These are phyloP conservation scores for Alviniconcha strummeri DNA, from an alignment of 2,888 invertebrate genomes.

Conservation along the genomic window DNA sequence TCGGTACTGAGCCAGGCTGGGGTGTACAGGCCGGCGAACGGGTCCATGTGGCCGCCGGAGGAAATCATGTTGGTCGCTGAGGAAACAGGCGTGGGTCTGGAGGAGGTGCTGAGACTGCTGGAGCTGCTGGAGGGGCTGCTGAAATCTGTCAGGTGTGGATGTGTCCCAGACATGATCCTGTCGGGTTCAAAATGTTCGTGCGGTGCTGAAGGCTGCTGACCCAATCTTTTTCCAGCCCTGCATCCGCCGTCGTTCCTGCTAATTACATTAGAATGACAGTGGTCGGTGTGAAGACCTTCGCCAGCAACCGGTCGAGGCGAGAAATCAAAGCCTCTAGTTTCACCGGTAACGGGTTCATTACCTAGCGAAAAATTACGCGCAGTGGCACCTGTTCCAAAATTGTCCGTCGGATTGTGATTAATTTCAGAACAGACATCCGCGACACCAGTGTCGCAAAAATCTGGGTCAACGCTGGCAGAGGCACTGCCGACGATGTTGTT, in stretches of 20 bases:
- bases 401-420: too few species aligned
- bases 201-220: not conserved
- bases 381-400: too few species aligned
- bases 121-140: not conserved
- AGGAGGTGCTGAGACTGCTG: constrained; percentile 2
- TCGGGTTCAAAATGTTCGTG: not conserved
- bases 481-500: too few species aligned
- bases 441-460: too few species aligned
- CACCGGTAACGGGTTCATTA: too few species aligned
- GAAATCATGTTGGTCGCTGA: not conserved
- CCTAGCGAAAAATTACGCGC: too few species aligned
- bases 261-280: not conserved
- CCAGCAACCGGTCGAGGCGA: too few species aligned
- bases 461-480: too few species aligned
- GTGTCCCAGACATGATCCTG: too few species aligned
- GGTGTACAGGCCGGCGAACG: not conserved
- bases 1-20: not conserved
- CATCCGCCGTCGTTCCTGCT: not conserved
- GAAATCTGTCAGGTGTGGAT: not conserved
- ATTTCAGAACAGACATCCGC: too few species aligned
- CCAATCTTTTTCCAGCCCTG: not conserved
- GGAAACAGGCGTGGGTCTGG: not conserved
- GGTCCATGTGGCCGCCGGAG: constrained; percentile 2
- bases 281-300: not conserved
- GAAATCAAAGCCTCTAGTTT: too few species aligned